These are phyloP conservation scores for Hypena proboscidalis DNA, from an alignment of 2,888 invertebrate genomes.

Conservation along the genomic window DNA sequence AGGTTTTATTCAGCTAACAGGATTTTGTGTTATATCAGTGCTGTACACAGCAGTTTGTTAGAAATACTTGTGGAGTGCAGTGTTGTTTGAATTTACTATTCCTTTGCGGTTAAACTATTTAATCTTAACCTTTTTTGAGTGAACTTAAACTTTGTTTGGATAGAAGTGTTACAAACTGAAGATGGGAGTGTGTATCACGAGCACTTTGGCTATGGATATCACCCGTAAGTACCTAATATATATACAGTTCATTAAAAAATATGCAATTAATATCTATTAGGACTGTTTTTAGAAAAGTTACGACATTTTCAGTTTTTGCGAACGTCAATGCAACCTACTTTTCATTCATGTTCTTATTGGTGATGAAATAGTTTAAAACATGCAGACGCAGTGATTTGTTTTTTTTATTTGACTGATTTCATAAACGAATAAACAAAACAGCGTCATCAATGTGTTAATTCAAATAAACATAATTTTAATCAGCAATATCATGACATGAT, in stretches of 20 bases:
- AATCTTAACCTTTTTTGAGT: slow-evolving; percentile 2
- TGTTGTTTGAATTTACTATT: slow-evolving; percentile 29
- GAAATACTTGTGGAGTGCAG: slow-evolving; percentile 40
- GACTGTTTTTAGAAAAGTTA: no score
- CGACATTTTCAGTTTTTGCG: no score
- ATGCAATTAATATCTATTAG: no score
- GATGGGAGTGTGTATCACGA: slow-evolving; percentile 76
- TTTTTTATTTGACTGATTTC: no score
- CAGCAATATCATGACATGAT: slow-evolving; percentile 18
- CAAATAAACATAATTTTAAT: not conserved
- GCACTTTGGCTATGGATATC: slow-evolving; percentile 77
- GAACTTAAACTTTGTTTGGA: slow-evolving; percentile 17
- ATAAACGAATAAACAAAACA: no score
- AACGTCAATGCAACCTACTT: no score
- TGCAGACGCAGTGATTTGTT: no score
- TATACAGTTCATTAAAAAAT: no score
- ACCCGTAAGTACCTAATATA: slow-evolving; percentile 68
- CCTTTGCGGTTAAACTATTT: slow-evolving; percentile 20
- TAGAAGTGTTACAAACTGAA: slow-evolving; percentile 35
- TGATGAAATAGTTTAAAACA: no score
- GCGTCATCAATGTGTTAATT: not conserved
- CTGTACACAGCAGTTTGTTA: slow-evolving; percentile 42
- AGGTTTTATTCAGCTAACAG: slow-evolving; percentile 53
- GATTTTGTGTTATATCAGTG: slow-evolving; percentile 52
- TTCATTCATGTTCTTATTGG: no score